phyloP scores from a whole-genome alignment of 2,797 vertebrate species.

The Tokudaia muenninki region DNA sequence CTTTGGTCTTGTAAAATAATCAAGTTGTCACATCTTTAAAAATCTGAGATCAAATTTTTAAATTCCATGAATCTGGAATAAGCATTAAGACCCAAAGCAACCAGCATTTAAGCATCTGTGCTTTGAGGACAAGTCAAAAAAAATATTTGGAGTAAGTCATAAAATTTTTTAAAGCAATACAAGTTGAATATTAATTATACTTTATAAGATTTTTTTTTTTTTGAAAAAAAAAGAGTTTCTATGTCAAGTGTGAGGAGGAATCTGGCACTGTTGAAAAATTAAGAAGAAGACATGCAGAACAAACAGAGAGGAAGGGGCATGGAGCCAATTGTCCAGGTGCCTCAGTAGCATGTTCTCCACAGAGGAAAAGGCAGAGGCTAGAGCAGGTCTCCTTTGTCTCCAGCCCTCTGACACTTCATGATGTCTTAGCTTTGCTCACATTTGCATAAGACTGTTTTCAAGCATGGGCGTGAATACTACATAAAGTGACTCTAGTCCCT shows the following conservation, averaged over 20 bases:
- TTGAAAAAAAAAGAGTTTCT: neutral
- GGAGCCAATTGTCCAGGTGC: neutral
- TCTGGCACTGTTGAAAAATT: neutral
- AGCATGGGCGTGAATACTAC: neutral
- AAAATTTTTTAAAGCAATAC: neutral
- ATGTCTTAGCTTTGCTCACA: neutral
- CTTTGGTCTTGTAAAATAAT: conserved; percentile 81
- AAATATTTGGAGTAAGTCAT: conserved; percentile 18
- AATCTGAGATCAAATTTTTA: conserved; percentile 73
- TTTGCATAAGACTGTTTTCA: neutral
- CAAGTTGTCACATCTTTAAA: conserved; percentile 80
- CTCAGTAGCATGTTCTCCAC: neutral
- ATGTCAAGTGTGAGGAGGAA: neutral
- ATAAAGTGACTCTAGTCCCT: neutral
- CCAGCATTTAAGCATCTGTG: conserved; percentile 74
- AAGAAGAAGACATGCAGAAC: neutral
- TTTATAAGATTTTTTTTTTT: neutral
- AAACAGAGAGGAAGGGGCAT: neutral
- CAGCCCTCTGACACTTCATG: neutral
- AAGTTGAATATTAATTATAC: conserved; percentile 30
- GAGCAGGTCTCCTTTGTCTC: neutral
- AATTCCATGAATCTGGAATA: conserved; percentile 74
- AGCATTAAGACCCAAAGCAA: conserved; percentile 59
- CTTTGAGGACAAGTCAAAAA: conserved; percentile 56
- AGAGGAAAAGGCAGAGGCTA: neutral